phyloP scores from a whole-genome alignment of 2,888 invertebrate species.

The Clusia tigrina region DNA sequence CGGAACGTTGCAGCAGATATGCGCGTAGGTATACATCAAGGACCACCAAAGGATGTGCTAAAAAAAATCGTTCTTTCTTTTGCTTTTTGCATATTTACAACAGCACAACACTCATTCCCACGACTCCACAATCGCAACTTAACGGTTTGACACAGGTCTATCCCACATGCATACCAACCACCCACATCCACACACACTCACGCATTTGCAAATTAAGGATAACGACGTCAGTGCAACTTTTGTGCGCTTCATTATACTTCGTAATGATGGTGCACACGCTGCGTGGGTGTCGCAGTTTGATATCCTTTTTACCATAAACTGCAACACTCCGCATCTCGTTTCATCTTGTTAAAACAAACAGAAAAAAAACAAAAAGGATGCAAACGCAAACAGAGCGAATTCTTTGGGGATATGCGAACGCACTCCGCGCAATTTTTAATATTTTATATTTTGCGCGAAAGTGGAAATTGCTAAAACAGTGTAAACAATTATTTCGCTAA shows the following conservation, averaged over 20 bases:
- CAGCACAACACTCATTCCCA: background rate
- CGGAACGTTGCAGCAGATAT: conserved; percentile 26
- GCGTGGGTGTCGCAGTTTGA: too few species aligned
- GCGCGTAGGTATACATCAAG: background rate
- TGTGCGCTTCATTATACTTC: conserved; percentile 21
- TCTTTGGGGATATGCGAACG: too few species aligned
- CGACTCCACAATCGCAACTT: background rate
- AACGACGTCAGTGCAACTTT: conserved; percentile 41
- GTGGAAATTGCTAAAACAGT: background rate
- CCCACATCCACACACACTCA: conserved; percentile 34
- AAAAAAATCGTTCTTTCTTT: background rate
- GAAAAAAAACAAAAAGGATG: too few species aligned
- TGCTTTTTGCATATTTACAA: background rate
- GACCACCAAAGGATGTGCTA: background rate
- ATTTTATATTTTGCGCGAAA: background rate
- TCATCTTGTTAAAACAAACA: too few species aligned
- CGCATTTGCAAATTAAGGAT: conserved; percentile 54
- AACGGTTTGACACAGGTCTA: background rate
- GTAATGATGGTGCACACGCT: conserved; percentile 33
- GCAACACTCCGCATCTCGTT: too few species aligned
- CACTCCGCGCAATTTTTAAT: too few species aligned
- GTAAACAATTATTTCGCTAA: too few species aligned
- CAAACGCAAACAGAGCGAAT: too few species aligned
- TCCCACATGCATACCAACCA: too few species aligned
- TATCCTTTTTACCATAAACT: too few species aligned